Evolutionary conservation across 2,113 vertebrate genomes (phyloP).

Genomic region (Macquaria australasica): DNA sequence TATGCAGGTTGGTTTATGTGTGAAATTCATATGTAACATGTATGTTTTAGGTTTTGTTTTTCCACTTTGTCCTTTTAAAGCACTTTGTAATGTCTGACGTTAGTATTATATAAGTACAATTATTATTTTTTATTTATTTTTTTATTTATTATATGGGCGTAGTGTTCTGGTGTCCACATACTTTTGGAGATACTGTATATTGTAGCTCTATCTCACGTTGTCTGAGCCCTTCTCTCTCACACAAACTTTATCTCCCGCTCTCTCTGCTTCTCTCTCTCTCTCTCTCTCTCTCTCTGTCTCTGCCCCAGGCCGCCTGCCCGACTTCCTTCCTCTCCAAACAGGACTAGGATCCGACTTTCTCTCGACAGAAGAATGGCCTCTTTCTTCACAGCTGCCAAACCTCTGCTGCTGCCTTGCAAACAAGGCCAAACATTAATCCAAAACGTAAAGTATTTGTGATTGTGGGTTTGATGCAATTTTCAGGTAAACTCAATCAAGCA

Average conservation of each 20-base stretch:
- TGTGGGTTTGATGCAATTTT: not conserved
- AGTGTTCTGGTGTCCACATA: not conserved
- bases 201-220: not conserved
- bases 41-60: not conserved
- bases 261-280: not conserved
- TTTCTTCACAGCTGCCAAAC: conserved; percentile 72
- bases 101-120: too few relatives aligned
- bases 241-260: not conserved
- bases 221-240: not conserved
- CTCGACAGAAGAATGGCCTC: conserved; percentile 66
- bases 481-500: conserved; percentile 7
- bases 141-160: not conserved
- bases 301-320: conserved; percentile 43
- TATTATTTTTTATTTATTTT: not conserved
- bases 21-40: not conserved
- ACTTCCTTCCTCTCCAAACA: conserved; percentile 73
- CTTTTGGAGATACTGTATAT: not conserved
- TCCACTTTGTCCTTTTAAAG: not conserved
- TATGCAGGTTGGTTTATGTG: not conserved
- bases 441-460: not conserved
- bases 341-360: conserved; percentile 45
- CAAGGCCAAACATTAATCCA: conserved; percentile 34
- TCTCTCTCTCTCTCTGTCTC: conserved; percentile 5
- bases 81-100: not conserved
- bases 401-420: conserved; percentile 44